These are phyloP conservation scores for Corythornis vintsioides DNA, from an alignment of 2,113 vertebrate genomes.

Conservation along the genomic window DNA sequence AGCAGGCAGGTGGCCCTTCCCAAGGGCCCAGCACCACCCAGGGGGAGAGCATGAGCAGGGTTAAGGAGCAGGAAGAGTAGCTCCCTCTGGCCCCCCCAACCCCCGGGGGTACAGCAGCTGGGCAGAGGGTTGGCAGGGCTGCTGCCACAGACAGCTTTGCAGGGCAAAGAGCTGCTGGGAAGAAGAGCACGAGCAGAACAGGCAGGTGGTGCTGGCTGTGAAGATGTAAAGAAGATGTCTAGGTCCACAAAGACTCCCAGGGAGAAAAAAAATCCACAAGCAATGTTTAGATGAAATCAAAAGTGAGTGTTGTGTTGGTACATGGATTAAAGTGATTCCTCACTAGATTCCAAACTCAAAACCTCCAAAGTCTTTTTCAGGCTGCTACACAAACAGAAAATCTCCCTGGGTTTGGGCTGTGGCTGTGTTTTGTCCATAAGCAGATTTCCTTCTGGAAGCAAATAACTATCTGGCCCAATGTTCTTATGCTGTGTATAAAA, in stretches of 20 bases:
- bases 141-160: neutral
- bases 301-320: neutral
- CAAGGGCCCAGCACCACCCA: neutral
- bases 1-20: neutral
- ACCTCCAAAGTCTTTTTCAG: neutral
- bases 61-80: neutral
- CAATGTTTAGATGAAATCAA: neutral
- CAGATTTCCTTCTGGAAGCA: neutral
- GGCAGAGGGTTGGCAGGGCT: rapidly evolving
- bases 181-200: neutral
- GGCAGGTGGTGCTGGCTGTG: neutral
- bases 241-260: neutral
- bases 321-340: neutral
- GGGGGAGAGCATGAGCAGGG: neutral
- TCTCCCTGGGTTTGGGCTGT: neutral
- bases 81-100: neutral
- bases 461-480: neutral
- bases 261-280: rapidly evolving
- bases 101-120: neutral
- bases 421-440: neutral
- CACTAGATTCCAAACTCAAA: neutral
- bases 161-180: neutral
- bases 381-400: neutral
- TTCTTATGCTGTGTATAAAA: neutral
- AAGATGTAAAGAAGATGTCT: neutral